These are phyloP conservation scores for Volucella zonaria DNA, from an alignment of 2,888 invertebrate genomes.

Conservation along the genomic window DNA sequence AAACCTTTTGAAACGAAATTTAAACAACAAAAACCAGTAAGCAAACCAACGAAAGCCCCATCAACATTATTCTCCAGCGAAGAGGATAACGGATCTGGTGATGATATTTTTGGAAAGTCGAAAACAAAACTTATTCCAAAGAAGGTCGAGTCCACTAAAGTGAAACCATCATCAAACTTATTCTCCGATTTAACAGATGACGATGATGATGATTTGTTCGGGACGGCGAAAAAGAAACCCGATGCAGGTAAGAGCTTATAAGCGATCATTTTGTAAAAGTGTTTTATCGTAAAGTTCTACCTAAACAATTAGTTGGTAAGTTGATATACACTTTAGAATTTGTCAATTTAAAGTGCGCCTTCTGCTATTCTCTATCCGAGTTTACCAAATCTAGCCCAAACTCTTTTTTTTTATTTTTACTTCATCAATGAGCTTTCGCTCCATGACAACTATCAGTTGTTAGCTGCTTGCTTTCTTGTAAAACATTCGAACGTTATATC, in stretches of 20 bases:
- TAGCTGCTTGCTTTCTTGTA: too few relatives aligned
- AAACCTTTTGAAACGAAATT: slow-evolving; percentile 23
- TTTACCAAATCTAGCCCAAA: too few relatives aligned
- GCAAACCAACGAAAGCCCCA: slow-evolving; percentile 25
- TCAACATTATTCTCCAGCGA: slow-evolving; percentile 64
- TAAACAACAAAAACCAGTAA: slow-evolving; percentile 5
- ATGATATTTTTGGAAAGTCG: slow-evolving; percentile 66
- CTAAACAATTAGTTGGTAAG: too few relatives aligned
- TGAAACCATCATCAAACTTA: slow-evolving; percentile 49
- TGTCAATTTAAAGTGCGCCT: too few relatives aligned
- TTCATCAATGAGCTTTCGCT: too few relatives aligned
- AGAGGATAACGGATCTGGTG: slow-evolving; percentile 54
- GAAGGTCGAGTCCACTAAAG: slow-evolving; percentile 32
- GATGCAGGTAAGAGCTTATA: slow-evolving; percentile 41
- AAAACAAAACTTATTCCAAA: slow-evolving; percentile 23
- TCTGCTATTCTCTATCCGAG: too few relatives aligned
- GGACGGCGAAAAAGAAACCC: slow-evolving; percentile 49
- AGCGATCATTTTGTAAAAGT: too few relatives aligned
- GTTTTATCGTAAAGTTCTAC: too few relatives aligned
- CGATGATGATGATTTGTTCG: slow-evolving; percentile 76
- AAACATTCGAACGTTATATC: too few relatives aligned
- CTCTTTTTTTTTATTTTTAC: too few relatives aligned
- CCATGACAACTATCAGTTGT: too few relatives aligned
- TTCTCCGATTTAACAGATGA: slow-evolving; percentile 74
- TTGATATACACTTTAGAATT: too few relatives aligned